Evolutionary conservation across 2,113 vertebrate species (phyloP), one percentile per base, ranked within the genome.

Genomic region (Pelodiscus sinensis): DNA sequence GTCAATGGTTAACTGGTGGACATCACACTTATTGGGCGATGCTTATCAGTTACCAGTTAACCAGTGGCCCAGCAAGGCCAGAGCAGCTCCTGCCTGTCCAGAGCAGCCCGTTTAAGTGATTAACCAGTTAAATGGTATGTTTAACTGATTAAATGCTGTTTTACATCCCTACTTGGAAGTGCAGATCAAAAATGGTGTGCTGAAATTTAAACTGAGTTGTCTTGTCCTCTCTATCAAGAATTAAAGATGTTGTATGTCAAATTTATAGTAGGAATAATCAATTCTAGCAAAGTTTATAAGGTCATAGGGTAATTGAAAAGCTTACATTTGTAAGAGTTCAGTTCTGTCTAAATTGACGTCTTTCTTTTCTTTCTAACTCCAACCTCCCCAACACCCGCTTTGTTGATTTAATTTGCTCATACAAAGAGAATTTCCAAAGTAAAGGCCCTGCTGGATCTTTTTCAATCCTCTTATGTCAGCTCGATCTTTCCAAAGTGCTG

Each of bases 401-500:
- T 29, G 58, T 62, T 62, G 58, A 29, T 29, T 62, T 60, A 27
- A 60, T 60, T 60, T 60, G 58, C 5, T 60, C 58, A 60, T 60
- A 60, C 25, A 0, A 0, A 29, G 80, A 84, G 85, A 75, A 52
- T 88, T 86, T 91, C 71, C 82, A 92, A 73, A 87, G 50, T 51
- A 78, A 91, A 60, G 88, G 35, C 3, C 10, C 44, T 85, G 29
- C 31, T 86, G 77, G 10, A 78, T 92, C 19, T 8, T 93, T 3
- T 16, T 92, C 51, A 21, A 5, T 87, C 75, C 94, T 94, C 84
- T 80, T 90, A 80, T 93, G 65, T 92, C 84, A 73, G 24, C 58
- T 91, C 80, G 86, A 58, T 96, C 56, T 88, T 90, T 96, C 86
- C 58, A 78, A 93, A 87, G 25, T 78, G 78, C 86, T 90, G 89